Evolutionary conservation across 1,140 invertebrate genomes (phyloP).

Genomic region (Mercenaria mercenaria): DNA sequence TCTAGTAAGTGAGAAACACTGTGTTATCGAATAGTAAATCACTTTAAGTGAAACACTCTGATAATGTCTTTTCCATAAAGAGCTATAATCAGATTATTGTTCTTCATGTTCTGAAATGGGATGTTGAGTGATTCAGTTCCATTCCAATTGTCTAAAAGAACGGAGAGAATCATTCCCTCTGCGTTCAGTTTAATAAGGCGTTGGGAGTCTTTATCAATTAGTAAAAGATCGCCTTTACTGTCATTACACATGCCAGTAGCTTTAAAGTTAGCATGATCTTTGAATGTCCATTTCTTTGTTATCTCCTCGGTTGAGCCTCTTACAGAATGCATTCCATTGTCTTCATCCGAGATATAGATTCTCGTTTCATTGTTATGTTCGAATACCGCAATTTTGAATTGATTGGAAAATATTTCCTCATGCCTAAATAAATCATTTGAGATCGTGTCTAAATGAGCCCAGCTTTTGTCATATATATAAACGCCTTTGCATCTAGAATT

Average conservation of each 20-base stretch:
- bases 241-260: not conserved
- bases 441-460: not conserved
- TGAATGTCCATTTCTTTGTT: not conserved
- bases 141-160: not conserved
- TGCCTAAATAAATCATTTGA: not conserved
- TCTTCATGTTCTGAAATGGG: not conserved
- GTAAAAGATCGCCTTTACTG: not conserved
- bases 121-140: not conserved
- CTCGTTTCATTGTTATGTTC: not conserved
- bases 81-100: not conserved
- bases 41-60: conserved; percentile 1
- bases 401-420: not conserved
- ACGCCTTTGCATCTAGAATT: not conserved
- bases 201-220: not conserved
- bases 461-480: not conserved
- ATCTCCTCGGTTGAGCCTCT: not conserved
- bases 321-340: not conserved
- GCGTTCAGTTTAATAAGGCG: not conserved
- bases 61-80: not conserved
- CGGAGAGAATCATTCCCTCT: not conserved
- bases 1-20: too few species aligned
- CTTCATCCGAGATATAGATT: not conserved
- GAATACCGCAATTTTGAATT: not conserved
- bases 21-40: too few species aligned
- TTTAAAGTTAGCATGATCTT: not conserved